Conservation (phyloP, 2,888 invertebrate genomes). For the Dioctria rufipes region DNA sequence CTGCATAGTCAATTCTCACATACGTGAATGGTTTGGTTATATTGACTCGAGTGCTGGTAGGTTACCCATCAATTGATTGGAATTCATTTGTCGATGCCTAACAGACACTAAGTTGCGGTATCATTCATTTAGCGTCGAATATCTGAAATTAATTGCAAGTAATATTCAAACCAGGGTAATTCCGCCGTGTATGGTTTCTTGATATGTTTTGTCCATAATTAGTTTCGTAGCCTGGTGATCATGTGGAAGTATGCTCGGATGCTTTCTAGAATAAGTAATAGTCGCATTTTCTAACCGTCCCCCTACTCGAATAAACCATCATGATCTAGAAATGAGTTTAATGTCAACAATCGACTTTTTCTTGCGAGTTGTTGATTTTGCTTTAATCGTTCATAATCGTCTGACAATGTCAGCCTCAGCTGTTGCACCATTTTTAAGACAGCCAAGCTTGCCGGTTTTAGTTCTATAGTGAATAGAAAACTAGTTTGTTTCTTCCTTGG, state of each 20-base stretch:
- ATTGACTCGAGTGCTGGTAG: not conserved
- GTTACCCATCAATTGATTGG: not conserved
- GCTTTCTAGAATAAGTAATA: not conserved
- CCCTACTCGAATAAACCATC: not conserved
- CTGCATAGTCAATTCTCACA: not conserved
- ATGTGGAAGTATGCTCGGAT: not conserved
- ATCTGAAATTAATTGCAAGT: not conserved
- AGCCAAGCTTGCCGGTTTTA: not conserved
- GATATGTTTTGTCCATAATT: not conserved
- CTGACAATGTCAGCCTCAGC: not conserved
- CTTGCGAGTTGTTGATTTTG: not conserved
- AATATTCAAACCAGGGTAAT: not conserved
- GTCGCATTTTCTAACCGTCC: not conserved
- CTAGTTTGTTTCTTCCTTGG: not conserved
- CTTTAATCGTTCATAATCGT: not conserved
- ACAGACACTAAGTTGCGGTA: not conserved
- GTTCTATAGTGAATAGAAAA: not conserved
- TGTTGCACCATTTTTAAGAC: not conserved
- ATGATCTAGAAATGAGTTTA: not conserved
- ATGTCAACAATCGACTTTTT: not conserved
- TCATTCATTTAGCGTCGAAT: not conserved
- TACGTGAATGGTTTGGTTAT: not conserved
- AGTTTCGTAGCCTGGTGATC: not conserved
- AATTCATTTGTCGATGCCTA: not conserved
- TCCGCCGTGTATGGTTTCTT: not conserved